Evolutionary conservation across 1,140 invertebrate species (phyloP).

Genomic region (Agrypnia vestita): DNA sequence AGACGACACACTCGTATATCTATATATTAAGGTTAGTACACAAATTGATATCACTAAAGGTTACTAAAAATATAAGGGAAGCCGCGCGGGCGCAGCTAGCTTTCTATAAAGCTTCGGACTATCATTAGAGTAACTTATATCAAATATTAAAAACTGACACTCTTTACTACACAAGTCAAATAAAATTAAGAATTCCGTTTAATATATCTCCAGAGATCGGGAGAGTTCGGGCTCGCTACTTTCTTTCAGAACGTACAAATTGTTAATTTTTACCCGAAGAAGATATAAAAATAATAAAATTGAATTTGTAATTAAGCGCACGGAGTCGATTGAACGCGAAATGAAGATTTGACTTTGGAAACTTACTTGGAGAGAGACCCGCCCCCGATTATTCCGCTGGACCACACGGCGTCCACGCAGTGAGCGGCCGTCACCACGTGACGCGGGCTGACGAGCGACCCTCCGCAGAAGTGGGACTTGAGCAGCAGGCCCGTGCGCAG

Average conservation of each 20-base stretch:
- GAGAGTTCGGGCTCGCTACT: neutral
- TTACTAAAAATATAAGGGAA: no score
- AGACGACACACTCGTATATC: no score
- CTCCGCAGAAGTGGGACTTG: conserved; percentile 71
- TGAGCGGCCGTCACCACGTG: conserved; percentile 73
- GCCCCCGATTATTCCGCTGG: conserved; percentile 20
- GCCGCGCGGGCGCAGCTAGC: no score
- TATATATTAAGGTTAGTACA: no score
- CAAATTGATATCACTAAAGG: no score
- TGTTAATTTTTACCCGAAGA: neutral
- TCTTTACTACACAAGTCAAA: neutral
- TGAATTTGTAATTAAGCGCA: neutral
- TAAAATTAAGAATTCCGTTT: neutral
- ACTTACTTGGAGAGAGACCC: conserved; percentile 44
- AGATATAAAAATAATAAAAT: neutral
- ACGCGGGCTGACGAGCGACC: conserved; percentile 68
- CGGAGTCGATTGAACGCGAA: no score
- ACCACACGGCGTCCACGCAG: conserved; percentile 65
- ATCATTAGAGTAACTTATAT: no score
- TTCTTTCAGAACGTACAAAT: neutral
- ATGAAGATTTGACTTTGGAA: neutral
- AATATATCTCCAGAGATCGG: neutral
- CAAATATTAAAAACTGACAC: no score
- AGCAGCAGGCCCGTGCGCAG: conserved; percentile 62
- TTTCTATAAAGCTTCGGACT: no score